These are phyloP conservation scores for Onthophagus taurus DNA, from an alignment of 1,140 invertebrate species.

Conservation along the genomic window DNA sequence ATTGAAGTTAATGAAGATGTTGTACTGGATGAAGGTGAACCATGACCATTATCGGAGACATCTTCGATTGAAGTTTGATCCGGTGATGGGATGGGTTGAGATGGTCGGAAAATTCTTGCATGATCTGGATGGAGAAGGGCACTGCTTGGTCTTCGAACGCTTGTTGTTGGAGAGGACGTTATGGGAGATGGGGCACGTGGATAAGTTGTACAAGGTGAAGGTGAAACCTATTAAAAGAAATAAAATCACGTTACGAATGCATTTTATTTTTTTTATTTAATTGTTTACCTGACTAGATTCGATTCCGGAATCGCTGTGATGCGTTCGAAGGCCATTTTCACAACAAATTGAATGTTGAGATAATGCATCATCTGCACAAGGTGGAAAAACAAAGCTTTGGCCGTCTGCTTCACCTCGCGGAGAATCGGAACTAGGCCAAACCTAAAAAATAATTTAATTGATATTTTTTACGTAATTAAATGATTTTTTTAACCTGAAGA, in stretches of 20 bases:
- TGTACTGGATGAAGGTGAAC: constrained; percentile 41
- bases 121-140: constrained; percentile 57
- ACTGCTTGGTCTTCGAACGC: constrained; percentile 46
- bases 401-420: constrained; percentile 57
- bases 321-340: constrained; percentile 32
- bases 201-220: no score
- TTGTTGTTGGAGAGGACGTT: constrained; percentile 38
- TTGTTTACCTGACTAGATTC: constrained; percentile 58
- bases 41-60: constrained; percentile 36
- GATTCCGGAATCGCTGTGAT: constrained; percentile 50
- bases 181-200: constrained; percentile 34
- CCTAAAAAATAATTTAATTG: no score
- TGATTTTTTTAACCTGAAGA: no score
- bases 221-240: constrained; percentile 45
- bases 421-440: constrained; percentile 51
- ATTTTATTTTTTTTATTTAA: no score
- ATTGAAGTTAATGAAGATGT: constrained; percentile 49
- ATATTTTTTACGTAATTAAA: no score
- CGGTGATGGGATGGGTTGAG: constrained; percentile 42
- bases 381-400: constrained; percentile 55
- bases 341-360: constrained; percentile 36
- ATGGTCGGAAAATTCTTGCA: constrained; percentile 48
- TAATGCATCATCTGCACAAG: constrained; percentile 40
- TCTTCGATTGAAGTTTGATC: constrained; percentile 42
- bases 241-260: no score